Evolutionary conservation across 2,113 vertebrate species (phyloP), one percentile per base, ranked within the genome.

Genomic region (Naja naja): DNA sequence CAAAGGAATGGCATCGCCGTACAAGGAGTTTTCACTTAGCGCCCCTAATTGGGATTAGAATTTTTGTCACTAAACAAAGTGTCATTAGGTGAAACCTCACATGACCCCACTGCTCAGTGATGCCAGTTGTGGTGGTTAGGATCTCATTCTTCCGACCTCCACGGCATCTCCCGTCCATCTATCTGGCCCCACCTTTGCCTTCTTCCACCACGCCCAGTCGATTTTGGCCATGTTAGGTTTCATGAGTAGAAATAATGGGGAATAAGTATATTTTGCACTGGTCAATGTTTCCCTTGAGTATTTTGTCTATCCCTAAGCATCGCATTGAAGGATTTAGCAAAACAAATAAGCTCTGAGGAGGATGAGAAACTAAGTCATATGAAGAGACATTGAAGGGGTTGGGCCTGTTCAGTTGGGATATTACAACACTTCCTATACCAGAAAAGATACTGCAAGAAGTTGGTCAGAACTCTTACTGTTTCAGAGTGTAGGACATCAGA

Each of bases 141-240:
- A 22, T 16, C 27, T 10, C 58, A 23, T 5, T 4, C 60, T 69
- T n/a, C 64, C 5, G 0, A 69, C 27, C 27, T 64, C 60, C 25
- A 6, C 3, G 10, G 27, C 58, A 30, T 4, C 69, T 34, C n/a
- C n/a, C 64, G 1, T 18, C 34, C 74, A 39, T 39, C 18, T 39
- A 3, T 81, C 69, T 81, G 16, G 2, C 16, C 16, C 2, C 69
- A 39, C 2, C 34, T 39, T 6, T 81, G 69, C 5, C 4, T 14
- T 43, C 34, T 9, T 22, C 16, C 14, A 1, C 6, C 3, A 8
- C 7, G 0, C 34, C 34, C 18, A 20, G 69, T 39, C 6, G 0
- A 20, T 34, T 22, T 81, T 39, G 16, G 25, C 27, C 60, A 39
- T 39, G 18, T 81, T 39, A 39, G 69, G 69, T 2, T 74, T 74